Evolutionary conservation across 1,140 invertebrate species (phyloP).

Genomic region (Platyscapa corneri): DNA sequence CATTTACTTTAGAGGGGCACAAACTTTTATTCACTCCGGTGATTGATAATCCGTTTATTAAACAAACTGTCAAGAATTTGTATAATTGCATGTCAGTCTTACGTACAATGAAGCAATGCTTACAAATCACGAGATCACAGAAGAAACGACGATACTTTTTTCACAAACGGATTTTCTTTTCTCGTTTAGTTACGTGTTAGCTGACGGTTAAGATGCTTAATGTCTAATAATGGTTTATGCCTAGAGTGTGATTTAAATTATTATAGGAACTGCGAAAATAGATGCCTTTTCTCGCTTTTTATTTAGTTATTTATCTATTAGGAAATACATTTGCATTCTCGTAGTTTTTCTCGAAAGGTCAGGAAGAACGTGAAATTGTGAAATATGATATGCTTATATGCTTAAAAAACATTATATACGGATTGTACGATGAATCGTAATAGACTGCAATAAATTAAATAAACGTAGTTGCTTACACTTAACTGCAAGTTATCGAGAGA

Average conservation of each 20-base stretch:
- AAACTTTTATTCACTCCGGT: not conserved
- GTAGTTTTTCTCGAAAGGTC: not conserved
- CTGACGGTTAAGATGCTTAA: not conserved
- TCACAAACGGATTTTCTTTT: not conserved
- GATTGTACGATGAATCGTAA: not conserved
- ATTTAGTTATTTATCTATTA: too few relatives aligned
- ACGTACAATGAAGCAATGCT: not conserved
- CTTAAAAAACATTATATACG: not conserved
- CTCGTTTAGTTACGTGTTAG: not conserved
- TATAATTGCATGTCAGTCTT: not conserved
- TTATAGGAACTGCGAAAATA: not conserved
- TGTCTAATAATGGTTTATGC: not conserved
- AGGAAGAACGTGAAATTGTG: not conserved
- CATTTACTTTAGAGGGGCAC: too few relatives aligned
- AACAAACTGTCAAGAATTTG: not conserved
- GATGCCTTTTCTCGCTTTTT: not conserved
- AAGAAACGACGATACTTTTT: not conserved
- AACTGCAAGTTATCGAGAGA: not conserved
- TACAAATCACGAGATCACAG: not conserved
- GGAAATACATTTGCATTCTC: not conserved
- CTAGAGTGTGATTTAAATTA: not conserved
- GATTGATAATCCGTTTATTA: not conserved
- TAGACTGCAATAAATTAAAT: not conserved
- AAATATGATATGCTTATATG: not conserved
- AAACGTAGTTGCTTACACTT: not conserved